These are phyloP conservation scores for Empidonax traillii DNA, from an alignment of 2,113 vertebrate species.

Conservation along the genomic window DNA sequence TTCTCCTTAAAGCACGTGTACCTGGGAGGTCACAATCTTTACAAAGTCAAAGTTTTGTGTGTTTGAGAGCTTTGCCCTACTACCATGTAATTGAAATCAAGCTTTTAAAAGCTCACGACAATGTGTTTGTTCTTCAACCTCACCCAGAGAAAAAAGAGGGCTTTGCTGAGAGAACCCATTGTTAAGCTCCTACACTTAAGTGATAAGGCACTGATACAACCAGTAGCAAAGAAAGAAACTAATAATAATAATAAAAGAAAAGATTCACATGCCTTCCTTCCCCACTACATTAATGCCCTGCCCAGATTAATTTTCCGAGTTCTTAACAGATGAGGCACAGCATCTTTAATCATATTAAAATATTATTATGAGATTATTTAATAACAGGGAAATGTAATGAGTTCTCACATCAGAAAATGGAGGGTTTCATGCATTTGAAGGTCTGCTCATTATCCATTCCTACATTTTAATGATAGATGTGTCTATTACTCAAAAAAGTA, in stretches of 20 bases:
- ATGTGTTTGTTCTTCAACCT: slow-evolving; percentile 50
- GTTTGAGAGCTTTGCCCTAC: slow-evolving; percentile 68
- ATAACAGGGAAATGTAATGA: slow-evolving; percentile 13
- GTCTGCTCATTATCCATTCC: neutral
- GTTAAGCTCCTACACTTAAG: slow-evolving; percentile 39
- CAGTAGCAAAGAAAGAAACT: slow-evolving; percentile 55
- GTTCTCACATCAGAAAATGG: neutral
- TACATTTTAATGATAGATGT: slow-evolving; percentile 28
- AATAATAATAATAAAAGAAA: slow-evolving; percentile 8
- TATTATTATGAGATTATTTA: neutral
- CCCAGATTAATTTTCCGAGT: neutral
- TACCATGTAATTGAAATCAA: slow-evolving; percentile 64
- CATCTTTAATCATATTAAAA: slow-evolving; percentile 51
- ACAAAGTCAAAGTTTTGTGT: slow-evolving; percentile 70
- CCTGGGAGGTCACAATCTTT: slow-evolving; percentile 64
- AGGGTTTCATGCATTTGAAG: neutral
- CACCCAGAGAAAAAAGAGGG: neutral
- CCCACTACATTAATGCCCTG: neutral
- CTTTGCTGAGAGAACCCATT: slow-evolving; percentile 14
- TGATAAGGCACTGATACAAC: slow-evolving; percentile 57
- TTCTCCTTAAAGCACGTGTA: slow-evolving; percentile 60
- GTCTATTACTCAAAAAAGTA: neutral
- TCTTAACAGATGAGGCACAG: neutral
- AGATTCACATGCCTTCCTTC: slow-evolving; percentile 37
- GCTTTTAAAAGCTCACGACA: slow-evolving; percentile 59